Percentiles rank a stretch among this genome's conserved stretches.
phyloP scores from a whole-genome alignment of 2,888 invertebrate genomes.

The Galerucella calmariensis region DNA sequence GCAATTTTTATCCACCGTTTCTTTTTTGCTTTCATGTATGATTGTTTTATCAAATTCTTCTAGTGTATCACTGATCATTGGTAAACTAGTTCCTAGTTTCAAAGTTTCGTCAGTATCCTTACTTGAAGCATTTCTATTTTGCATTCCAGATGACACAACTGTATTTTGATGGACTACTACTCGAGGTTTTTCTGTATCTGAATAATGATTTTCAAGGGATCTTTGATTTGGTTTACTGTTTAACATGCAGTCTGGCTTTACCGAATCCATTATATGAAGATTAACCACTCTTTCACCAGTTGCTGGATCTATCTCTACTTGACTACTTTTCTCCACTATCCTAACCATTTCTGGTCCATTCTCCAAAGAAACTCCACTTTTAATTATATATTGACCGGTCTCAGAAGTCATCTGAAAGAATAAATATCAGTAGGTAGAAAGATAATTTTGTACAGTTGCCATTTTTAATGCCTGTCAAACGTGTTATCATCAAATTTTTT shows the following conservation, averaged over 20 bases:
- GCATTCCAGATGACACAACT: conserved; percentile 39
- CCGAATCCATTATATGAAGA: conserved; percentile 54
- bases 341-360: conserved; percentile 52
- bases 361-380: conserved; percentile 52
- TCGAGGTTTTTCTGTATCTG: conserved; percentile 36
- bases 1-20: conserved; percentile 54
- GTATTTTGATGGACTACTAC: conserved; percentile 53
- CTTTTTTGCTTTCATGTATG: conserved; percentile 44
- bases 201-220: conserved; percentile 20
- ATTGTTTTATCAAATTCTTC: conserved; percentile 40
- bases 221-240: conserved; percentile 42
- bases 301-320: conserved; percentile 39
- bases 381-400: conserved; percentile 55
- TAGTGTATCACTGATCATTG: conserved; percentile 39
- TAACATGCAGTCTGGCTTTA: conserved; percentile 54
- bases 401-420: conserved; percentile 50
- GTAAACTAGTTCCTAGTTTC: conserved; percentile 37
- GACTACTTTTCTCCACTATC: conserved; percentile 50
- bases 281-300: conserved; percentile 53
- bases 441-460: no score
- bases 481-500: no score
- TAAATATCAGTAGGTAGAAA: neutral
- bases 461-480: no score
- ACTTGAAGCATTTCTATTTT: conserved; percentile 12
- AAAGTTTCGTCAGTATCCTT: conserved; percentile 31